A percentile compares a stretch with the other conserved stretches of the same genome.
Evolutionary conservation across 2,888 invertebrate genomes (phyloP).

Genomic region (Plemyria rubiginata): DNA sequence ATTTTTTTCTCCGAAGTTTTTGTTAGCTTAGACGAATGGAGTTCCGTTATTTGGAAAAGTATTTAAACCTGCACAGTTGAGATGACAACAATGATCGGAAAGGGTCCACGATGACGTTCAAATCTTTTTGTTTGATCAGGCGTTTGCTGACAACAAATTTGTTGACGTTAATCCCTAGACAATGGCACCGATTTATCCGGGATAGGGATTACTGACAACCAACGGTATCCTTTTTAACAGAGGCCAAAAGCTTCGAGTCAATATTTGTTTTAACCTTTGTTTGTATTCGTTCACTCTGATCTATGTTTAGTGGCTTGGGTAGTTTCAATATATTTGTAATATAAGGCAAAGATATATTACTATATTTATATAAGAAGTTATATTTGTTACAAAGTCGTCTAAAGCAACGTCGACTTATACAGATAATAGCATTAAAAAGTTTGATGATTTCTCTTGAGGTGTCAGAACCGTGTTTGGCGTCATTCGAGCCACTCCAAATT

Average conservation of each 20-base stretch:
- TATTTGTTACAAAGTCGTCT: constrained; percentile 53
- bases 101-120: constrained; percentile 68
- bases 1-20: constrained; percentile 46
- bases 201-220: constrained; percentile 62
- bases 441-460: constrained; percentile 57
- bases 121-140: constrained; percentile 82
- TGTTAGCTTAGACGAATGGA: constrained; percentile 41
- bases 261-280: constrained; percentile 73
- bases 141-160: constrained; percentile 82
- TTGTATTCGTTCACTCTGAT: constrained; percentile 49
- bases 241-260: constrained; percentile 62
- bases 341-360: background rate
- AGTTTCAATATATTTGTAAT: background rate
- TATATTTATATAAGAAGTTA: background rate
- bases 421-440: constrained; percentile 58
- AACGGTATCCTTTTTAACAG: constrained; percentile 67
- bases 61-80: constrained; percentile 65
- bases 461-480: constrained; percentile 63
- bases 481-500: constrained; percentile 55
- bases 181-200: constrained; percentile 76
- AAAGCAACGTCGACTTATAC: constrained; percentile 48
- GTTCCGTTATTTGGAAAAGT: constrained; percentile 55
- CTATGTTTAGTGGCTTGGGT: constrained; percentile 6
- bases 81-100: constrained; percentile 65
- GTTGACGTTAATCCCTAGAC: constrained; percentile 83